Evolutionary conservation across 1,140 invertebrate species (phyloP).

Genomic region (Protaetia brevitarsis): DNA sequence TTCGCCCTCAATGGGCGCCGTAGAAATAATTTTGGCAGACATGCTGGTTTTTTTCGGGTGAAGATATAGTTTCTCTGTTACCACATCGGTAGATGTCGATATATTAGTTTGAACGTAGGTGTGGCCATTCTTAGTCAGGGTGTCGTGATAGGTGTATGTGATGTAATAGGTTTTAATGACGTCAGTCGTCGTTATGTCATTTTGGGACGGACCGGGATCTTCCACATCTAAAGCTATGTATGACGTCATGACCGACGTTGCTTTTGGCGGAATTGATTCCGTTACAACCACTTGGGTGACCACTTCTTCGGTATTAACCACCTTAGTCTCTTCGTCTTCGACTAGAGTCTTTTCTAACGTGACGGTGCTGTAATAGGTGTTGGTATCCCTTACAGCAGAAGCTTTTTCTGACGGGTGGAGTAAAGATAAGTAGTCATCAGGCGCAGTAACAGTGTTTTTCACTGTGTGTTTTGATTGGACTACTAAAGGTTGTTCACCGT

Average conservation of each 20-base stretch:
- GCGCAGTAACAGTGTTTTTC: constrained; percentile 66
- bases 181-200: constrained; percentile 49
- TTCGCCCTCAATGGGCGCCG: constrained; percentile 32
- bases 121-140: constrained; percentile 55
- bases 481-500: constrained; percentile 61
- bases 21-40: background rate
- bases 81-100: constrained; percentile 61
- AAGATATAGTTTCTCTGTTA: constrained; percentile 59
- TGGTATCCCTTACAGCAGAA: constrained; percentile 58
- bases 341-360: constrained; percentile 61
- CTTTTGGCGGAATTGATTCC: constrained; percentile 53
- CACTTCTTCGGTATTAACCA: constrained; percentile 61
- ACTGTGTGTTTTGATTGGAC: constrained; percentile 66
- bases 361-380: constrained; percentile 69
- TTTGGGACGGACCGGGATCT: constrained; percentile 32
- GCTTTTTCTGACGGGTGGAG: constrained; percentile 57
- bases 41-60: constrained; percentile 38
- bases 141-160: constrained; percentile 63
- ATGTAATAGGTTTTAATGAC: constrained; percentile 62
- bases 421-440: constrained; percentile 58
- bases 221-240: constrained; percentile 53
- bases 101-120: constrained; percentile 59
- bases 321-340: constrained; percentile 54
- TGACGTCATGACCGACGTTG: constrained; percentile 53
- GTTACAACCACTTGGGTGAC: constrained; percentile 68